A percentile compares a stretch with the other conserved stretches of the same genome.
Evolutionary conservation across 2,113 vertebrate genomes (phyloP).

Genomic region (Rhinolophus ferrumequinum): DNA sequence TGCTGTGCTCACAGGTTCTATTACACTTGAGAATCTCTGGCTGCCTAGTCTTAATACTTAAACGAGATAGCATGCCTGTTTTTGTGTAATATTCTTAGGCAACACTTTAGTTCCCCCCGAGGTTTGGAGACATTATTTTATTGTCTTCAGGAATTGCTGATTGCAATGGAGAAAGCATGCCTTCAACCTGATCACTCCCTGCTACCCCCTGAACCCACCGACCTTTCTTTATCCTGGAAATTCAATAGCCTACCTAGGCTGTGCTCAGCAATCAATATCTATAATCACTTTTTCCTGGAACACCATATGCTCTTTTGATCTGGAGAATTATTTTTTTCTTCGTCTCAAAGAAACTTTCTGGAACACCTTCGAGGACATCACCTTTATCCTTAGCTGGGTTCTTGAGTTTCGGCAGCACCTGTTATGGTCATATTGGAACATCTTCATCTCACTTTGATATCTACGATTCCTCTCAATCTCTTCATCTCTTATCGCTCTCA

Average conservation of each 20-base stretch:
- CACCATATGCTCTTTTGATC: background rate
- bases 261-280: background rate
- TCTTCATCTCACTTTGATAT: background rate
- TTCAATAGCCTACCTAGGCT: background rate
- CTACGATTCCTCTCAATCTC: background rate
- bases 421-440: background rate
- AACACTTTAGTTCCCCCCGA: background rate
- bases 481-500: background rate
- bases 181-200: background rate
- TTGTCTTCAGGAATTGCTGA: background rate
- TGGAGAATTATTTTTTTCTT: background rate
- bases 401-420: background rate
- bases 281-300: background rate
- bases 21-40: background rate
- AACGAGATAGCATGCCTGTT: background rate
- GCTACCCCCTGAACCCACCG: no score
- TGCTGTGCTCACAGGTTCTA: background rate
- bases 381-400: background rate
- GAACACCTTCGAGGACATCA: background rate
- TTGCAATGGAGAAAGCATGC: background rate
- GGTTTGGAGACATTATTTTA: background rate
- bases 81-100: background rate
- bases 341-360: background rate
- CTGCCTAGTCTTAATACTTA: background rate
- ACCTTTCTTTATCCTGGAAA: background rate